Evolutionary conservation across 2,113 vertebrate genomes (phyloP), one percentile per base, ranked within the genome.

Genomic region (Puma concolor): DNA sequence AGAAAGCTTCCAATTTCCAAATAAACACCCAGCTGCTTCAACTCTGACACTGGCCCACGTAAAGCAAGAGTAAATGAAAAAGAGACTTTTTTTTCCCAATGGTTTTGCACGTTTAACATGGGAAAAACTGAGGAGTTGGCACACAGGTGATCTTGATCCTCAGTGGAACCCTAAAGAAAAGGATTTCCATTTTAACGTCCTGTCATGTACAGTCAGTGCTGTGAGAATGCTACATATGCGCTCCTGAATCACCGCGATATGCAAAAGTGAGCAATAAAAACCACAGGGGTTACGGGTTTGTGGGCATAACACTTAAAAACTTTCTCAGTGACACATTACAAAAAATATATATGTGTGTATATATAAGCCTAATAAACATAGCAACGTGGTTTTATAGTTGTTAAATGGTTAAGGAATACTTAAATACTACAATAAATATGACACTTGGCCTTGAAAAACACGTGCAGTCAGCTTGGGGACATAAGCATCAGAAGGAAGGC

Each of bases 211-310:
- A 23, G 52, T 85, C 71, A 85, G 27, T 81, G 92, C 81, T 88
- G 19, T 48, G n/a, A n/a, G 15, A 79, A 64, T 71, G 27, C 9
- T 74, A 17, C 31, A 52, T 44, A 71, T 12, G 4, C 74, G 23
- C 52, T 94, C 84, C 41, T 82, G 41, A 88, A 48, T 50, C 57
- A 80, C 60, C 2, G 1, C 5, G 12, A 79, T 80, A 54, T 86
- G 48, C 54, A 91, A 88, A 93, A 69, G 8, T 14, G 33, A 77
- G 50, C 27, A 72, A 90, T 79, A 92, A 95, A 94, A 92, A 31
- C n/a, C 48, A 81, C 15, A 71, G 41, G 4, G 8, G 71, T 57
- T 76, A 57, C 1, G 12, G 21, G 36, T 54, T 76, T 82, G 48
- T 79, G 29, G 44, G n/a, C 36, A 52, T 54, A 87, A 87, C 31